Conservation (phyloP, 2,888 invertebrate species). For the Drosophila heteroneura region DNA sequence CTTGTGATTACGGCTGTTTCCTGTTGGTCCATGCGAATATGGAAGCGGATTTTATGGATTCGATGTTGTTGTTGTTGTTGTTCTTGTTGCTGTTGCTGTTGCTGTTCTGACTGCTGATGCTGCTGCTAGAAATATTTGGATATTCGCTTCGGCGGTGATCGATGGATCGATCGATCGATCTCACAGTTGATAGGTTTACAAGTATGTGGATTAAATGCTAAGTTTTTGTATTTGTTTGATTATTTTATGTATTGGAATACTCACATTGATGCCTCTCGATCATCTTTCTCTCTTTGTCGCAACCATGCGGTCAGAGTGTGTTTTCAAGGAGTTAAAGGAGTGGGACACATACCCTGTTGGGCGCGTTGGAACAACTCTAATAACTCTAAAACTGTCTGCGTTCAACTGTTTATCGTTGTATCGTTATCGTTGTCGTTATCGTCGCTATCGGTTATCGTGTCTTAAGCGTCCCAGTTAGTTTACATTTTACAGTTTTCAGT, state of each 20-base stretch:
- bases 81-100: not conserved
- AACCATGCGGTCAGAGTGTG: conserved; percentile 68
- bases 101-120: conserved; percentile 35
- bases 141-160: not conserved
- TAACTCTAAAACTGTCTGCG: conserved; percentile 60
- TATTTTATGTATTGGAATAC: conserved; percentile 70
- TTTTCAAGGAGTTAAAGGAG: conserved; percentile 68
- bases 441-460: conserved; percentile 13
- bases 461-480: conserved; percentile 29
- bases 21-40: conserved; percentile 19
- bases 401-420: conserved; percentile 30
- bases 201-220: conserved; percentile 51
- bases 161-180: not conserved
- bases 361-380: conserved; percentile 68
- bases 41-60: conserved; percentile 6
- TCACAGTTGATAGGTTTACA: conserved; percentile 11
- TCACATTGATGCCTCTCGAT: conserved; percentile 74
- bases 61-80: conserved; percentile 25
- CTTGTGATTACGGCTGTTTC: conserved; percentile 6
- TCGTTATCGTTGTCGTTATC: conserved; percentile 10
- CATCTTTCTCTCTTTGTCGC: conserved; percentile 71
- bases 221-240: conserved; percentile 42
- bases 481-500: conserved; percentile 19
- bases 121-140: conserved; percentile 38
- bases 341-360: conserved; percentile 62